Evolutionary conservation across 1,140 invertebrate species (phyloP), one percentile per base, ranked within the genome.

Genomic region (Lordiphosa mommai): DNA sequence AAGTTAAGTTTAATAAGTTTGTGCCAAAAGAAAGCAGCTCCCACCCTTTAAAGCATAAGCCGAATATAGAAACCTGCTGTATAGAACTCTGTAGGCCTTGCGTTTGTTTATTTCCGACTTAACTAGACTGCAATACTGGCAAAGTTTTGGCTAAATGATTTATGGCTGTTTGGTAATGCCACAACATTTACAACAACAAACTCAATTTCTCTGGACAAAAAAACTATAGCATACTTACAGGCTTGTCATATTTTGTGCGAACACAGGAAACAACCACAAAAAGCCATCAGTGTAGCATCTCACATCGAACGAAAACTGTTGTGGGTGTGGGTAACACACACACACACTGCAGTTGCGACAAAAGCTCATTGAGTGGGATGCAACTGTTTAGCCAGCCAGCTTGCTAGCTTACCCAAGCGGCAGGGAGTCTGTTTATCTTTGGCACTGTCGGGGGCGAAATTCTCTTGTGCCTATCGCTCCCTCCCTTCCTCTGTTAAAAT

Each of bases 391-490:
- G 71, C 41, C 60, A 57, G 34, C 16, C 17, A 23, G 50, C 27
- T 27, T 27, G 33, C n/a, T 27, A 51, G 34, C 40, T 66, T 40
- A 51, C 32, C 43, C 50, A 44, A 70, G 73, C 73, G 65, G 40
- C 70, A 65, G 70, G 74, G 48, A 53, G 53, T 51, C 66, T 82
- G 77, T 82, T 80, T 80, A 72, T 80, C 76, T 67, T 5, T 71
- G 61, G 29, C 61, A 34, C 76, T 67, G 60, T 68, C 57, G 52
- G 32, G 50, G 58, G 57, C 43, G 52, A 41, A 37, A 48, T 33
- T 46, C 20, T 23, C 17, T 20, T 20, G 20, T 23, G 27, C 9
- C 30, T 57, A 20, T 29, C 46, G n/a, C 33, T 27, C 30, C n/a
- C 41, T 6, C 2, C 6, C 48, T 9, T 16, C 23, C 30, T 5